A percentile compares a stretch with the other conserved stretches of the same genome.
phyloP scores from a whole-genome alignment of 2,888 invertebrate species.

The Ephialtes manifestator region DNA sequence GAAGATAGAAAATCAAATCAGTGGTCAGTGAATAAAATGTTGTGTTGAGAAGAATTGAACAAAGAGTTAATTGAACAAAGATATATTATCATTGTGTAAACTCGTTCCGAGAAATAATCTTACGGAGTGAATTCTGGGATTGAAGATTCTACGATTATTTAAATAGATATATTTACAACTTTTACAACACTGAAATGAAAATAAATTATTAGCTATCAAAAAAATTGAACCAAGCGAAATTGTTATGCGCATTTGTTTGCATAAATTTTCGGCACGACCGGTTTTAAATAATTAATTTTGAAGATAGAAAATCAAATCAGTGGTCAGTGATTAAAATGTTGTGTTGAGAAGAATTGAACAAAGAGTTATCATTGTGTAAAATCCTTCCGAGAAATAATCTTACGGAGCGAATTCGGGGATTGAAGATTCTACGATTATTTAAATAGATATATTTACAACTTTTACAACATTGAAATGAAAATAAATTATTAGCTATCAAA shows the following conservation, averaged over 20 bases:
- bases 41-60: neutral
- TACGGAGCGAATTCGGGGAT: neutral
- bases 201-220: neutral
- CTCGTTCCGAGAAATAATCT: neutral
- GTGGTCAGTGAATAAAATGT: neutral
- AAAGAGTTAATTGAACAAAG: neutral
- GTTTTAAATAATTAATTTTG: neutral
- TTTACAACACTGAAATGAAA: slow-evolving; percentile 3
- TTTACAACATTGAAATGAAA: slow-evolving; percentile 6
- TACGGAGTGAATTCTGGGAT: neutral
- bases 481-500: neutral
- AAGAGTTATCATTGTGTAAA: neutral
- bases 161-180: neutral
- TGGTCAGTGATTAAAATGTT: neutral
- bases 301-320: neutral
- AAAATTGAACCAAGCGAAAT: no score
- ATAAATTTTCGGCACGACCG: neutral
- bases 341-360: neutral
- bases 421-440: neutral
- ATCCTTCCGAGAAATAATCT: neutral
- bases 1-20: neutral
- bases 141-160: neutral
- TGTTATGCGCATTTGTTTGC: no score
- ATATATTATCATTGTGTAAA: neutral
- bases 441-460: neutral